phyloP scores from a whole-genome alignment of 1,140 invertebrate genomes.

The Halesus radiatus region DNA sequence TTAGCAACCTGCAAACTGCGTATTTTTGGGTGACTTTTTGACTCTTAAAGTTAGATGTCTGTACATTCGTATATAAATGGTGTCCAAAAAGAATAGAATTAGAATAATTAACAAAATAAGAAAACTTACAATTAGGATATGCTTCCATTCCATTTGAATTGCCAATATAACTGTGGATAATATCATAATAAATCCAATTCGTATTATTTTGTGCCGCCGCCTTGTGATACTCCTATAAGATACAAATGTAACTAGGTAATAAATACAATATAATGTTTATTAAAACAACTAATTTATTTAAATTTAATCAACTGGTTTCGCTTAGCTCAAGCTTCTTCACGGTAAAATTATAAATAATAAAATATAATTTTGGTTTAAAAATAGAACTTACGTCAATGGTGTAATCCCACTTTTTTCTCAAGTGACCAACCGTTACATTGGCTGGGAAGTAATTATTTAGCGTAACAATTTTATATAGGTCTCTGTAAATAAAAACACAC shows the following conservation, averaged over 20 bases:
- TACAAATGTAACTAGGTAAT: slow-evolving; percentile 14
- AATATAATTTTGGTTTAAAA: too few species aligned
- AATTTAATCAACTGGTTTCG: too few species aligned
- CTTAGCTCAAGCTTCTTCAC: too few species aligned
- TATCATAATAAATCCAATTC: slow-evolving; percentile 49
- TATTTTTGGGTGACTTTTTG: too few species aligned
- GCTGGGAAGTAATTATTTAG: slow-evolving; percentile 24
- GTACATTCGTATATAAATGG: too few species aligned
- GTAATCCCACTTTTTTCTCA: slow-evolving; percentile 52
- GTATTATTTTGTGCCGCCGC: slow-evolving; percentile 45
- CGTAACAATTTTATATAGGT: slow-evolving; percentile 41
- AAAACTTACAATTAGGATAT: slow-evolving; percentile 50
- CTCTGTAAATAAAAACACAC: slow-evolving; percentile 30
- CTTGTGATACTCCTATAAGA: slow-evolving; percentile 47
- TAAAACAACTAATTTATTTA: too few species aligned
- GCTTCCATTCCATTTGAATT: slow-evolving; percentile 33
- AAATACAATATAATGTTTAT: background rate
- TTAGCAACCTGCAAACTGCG: too few species aligned
- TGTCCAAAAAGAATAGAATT: background rate
- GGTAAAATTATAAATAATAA: too few species aligned
- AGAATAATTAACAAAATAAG: background rate
- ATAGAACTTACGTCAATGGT: slow-evolving; percentile 41
- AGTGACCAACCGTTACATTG: slow-evolving; percentile 37
- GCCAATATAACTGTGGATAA: slow-evolving; percentile 45
- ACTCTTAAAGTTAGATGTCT: too few species aligned